Conservation (phyloP, 2,797 vertebrate species). For the Hoplostethus mediterraneus region DNA sequence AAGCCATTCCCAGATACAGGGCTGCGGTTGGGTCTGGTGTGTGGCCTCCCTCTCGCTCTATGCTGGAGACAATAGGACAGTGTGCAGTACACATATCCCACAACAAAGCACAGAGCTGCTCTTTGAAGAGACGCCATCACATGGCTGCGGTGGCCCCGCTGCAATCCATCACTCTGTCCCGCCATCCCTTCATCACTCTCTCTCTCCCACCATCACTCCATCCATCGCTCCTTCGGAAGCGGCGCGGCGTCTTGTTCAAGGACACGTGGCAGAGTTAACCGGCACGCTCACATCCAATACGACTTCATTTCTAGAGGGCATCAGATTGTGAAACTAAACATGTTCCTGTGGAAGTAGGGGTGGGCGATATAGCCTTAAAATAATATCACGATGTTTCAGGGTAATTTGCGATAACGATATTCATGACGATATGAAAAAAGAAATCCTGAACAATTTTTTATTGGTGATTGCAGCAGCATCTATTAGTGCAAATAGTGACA, state of each 20-base stretch:
- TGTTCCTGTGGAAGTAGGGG: too few relatives aligned
- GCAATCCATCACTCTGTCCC: slow-evolving; percentile 62
- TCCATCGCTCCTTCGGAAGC: slow-evolving; percentile 42
- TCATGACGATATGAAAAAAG: too few relatives aligned
- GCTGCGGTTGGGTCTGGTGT: slow-evolving; percentile 62
- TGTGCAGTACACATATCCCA: slow-evolving; percentile 77
- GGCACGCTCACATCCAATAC: too few relatives aligned
- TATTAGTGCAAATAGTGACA: too few relatives aligned
- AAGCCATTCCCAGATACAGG: slow-evolving; percentile 67
- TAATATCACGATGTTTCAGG: too few relatives aligned
- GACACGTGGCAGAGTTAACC: not conserved
- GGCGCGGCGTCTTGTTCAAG: not conserved
- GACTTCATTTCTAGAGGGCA: too few relatives aligned
- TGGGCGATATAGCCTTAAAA: too few relatives aligned
- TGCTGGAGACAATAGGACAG: slow-evolving; percentile 78
- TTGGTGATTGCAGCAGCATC: too few relatives aligned
- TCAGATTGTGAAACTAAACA: too few relatives aligned
- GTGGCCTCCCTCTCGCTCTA: slow-evolving; percentile 75
- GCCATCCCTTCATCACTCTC: slow-evolving; percentile 43
- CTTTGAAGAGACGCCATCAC: slow-evolving; percentile 77
- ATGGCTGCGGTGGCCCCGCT: slow-evolving; percentile 52
- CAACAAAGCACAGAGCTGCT: slow-evolving; percentile 81
- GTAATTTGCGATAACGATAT: too few relatives aligned
- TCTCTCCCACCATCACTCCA: slow-evolving; percentile 29
- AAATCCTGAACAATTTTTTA: too few relatives aligned